Conservation (phyloP, 2,113 vertebrate genomes). For the Aptenodytes patagonicus region DNA sequence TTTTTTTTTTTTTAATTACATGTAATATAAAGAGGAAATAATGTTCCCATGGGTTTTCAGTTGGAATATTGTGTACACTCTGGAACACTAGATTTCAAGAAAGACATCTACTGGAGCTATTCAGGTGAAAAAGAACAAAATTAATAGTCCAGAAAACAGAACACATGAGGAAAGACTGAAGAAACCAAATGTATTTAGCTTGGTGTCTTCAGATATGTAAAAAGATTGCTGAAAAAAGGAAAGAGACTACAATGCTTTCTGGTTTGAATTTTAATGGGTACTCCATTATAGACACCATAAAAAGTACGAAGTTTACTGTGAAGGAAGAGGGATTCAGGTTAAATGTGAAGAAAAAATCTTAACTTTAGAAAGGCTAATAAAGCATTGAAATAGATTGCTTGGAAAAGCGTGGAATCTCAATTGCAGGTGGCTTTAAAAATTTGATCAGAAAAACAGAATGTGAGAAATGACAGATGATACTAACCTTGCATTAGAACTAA, state of each 20-base stretch:
- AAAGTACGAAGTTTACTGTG: background rate
- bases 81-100: background rate
- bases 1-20: too few relatives aligned
- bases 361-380: background rate
- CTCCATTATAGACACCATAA: background rate
- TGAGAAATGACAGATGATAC: background rate
- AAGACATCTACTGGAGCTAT: background rate
- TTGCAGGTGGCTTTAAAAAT: background rate
- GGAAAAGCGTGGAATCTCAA: fast-evolving
- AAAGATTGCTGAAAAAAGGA: background rate
- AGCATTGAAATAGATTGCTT: background rate
- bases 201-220: background rate
- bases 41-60: background rate
- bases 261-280: background rate
- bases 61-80: background rate
- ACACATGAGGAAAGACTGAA: background rate
- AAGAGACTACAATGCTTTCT: background rate
- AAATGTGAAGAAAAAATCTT: background rate
- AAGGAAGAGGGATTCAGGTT: background rate
- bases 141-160: background rate
- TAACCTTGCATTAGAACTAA: background rate
- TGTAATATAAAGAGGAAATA: background rate
- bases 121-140: background rate
- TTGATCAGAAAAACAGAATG: background rate
- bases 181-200: background rate